Percentiles rank a stretch among this genome's conserved stretches.
phyloP scores from a whole-genome alignment of 1,140 invertebrate species.

The Kradibia gibbosae region DNA sequence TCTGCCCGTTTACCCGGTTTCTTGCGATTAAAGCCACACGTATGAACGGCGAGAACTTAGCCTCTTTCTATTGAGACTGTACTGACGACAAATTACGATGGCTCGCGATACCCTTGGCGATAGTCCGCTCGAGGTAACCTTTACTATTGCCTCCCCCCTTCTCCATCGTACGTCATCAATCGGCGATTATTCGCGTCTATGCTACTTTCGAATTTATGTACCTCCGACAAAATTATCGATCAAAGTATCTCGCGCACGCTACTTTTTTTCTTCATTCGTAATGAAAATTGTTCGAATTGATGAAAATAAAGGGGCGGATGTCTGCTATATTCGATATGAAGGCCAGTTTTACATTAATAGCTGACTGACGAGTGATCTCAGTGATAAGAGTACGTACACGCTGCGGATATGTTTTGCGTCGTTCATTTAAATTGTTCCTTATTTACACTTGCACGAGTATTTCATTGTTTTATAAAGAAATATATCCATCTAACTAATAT shows the following conservation, averaged over 20 bases:
- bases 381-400: not conserved
- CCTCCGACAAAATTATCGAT: conserved; percentile 16
- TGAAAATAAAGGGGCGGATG: not conserved
- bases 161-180: not conserved
- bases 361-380: not conserved
- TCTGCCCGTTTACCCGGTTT: not conserved
- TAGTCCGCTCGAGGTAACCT: conserved; percentile 11
- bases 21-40: not conserved
- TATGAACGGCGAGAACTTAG: not conserved
- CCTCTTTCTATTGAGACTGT: conserved; percentile 26
- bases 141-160: conserved; percentile 10
- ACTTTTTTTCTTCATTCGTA: not conserved
- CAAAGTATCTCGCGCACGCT: not conserved
- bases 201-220: conserved; percentile 32
- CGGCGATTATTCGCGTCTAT: not conserved
- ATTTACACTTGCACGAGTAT: no score
- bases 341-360: not conserved
- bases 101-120: conserved; percentile 32
- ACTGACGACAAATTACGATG: conserved; percentile 41
- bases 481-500: no score
- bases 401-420: not conserved
- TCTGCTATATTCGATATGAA: not conserved
- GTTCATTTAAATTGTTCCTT: not conserved
- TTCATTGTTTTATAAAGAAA: no score
- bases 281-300: conserved; percentile 6